Conservation (phyloP, 2,888 invertebrate species). For the Caenorhabditis sp. region DNA sequence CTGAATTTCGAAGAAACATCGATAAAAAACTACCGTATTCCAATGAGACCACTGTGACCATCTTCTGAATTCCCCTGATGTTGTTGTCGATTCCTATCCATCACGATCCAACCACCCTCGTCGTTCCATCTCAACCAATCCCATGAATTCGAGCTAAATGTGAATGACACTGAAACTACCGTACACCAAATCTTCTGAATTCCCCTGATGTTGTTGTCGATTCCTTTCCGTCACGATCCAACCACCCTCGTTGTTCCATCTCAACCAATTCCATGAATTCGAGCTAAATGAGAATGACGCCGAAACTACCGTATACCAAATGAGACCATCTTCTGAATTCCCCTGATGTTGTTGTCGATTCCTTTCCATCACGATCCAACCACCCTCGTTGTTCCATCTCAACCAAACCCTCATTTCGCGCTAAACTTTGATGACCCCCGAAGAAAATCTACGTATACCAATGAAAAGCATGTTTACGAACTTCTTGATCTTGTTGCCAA, state of each 20-base stretch:
- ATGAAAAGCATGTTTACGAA: too few relatives aligned
- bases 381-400: not conserved
- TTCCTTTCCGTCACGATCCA: conserved; percentile 6
- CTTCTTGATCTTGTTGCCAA: not conserved
- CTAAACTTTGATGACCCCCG: not conserved
- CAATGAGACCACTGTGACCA: conserved; percentile 6
- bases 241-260: conserved; percentile 6
- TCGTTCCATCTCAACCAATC: not conserved
- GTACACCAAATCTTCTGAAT: too few relatives aligned
- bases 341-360: not conserved
- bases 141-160: not conserved
- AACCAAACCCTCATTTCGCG: not conserved
- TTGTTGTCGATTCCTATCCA: conserved; percentile 7
- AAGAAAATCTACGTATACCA: not conserved
- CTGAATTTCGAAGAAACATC: not conserved
- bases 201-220: not conserved
- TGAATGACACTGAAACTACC: too few relatives aligned
- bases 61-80: not conserved
- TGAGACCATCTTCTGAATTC: not conserved
- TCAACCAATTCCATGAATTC: not conserved
- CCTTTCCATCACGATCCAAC: conserved; percentile 7
- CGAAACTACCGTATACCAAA: not conserved
- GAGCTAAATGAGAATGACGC: not conserved
- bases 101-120: conserved; percentile 4
- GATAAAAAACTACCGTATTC: not conserved